phyloP scores from a whole-genome alignment of 2,113 vertebrate genomes.

The Phaetusa simplex region DNA sequence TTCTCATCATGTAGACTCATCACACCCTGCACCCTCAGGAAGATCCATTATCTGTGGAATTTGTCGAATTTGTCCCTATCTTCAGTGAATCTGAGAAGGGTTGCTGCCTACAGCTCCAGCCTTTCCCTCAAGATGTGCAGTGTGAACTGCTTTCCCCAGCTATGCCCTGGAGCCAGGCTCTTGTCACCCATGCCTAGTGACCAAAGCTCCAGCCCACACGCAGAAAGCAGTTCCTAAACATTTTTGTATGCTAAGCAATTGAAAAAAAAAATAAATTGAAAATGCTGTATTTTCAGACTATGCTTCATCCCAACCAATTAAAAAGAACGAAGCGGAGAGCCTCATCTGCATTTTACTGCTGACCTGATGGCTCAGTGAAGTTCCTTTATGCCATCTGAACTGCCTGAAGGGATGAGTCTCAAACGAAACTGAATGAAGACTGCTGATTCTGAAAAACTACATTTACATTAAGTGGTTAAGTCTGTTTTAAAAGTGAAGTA shows the following conservation, averaged over 20 bases:
- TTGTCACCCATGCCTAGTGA: background rate
- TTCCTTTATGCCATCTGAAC: background rate
- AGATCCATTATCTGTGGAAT: background rate
- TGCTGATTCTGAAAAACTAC: background rate
- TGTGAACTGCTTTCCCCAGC: background rate
- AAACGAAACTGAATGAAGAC: background rate
- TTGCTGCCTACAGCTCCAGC: background rate
- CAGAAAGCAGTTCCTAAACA: background rate
- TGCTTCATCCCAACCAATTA: background rate
- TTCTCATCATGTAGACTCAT: background rate
- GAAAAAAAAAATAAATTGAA: background rate
- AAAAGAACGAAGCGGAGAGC: background rate
- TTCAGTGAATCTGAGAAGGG: background rate
- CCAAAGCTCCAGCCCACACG: background rate
- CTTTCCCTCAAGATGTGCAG: background rate
- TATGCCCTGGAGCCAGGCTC: background rate
- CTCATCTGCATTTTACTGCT: background rate
- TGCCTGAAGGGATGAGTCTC: background rate
- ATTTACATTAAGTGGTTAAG: background rate
- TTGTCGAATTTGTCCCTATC: background rate
- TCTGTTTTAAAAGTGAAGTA: background rate
- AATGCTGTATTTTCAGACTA: background rate
- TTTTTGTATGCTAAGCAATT: background rate
- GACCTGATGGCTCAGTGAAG: background rate
- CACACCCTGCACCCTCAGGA: background rate